These are phyloP conservation scores for Drosophila melanogaster DNA, from an alignment of 1,140 invertebrate species.

Conservation along the genomic window DNA sequence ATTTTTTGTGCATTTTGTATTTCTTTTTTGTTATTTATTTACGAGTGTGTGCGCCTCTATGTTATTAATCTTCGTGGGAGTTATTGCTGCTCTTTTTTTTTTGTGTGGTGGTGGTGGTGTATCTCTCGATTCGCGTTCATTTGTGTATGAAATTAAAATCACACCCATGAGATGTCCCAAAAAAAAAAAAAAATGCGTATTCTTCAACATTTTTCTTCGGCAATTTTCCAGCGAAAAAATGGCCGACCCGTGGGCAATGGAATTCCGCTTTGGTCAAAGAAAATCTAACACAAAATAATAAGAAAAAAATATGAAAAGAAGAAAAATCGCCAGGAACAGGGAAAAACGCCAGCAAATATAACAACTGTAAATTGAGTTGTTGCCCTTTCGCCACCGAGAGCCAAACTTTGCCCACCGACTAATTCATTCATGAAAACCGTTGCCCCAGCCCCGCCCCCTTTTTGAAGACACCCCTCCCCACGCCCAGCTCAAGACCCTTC, in stretches of 20 bases:
- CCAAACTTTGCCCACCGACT: constrained; percentile 73
- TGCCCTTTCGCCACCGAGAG: constrained; percentile 65
- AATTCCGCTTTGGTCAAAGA: constrained; percentile 41
- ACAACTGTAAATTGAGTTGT: constrained; percentile 82
- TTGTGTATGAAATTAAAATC: constrained; percentile 84
- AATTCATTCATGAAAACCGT: constrained; percentile 82
- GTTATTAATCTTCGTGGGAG: constrained; percentile 84
- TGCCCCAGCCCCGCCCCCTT: constrained; percentile 39
- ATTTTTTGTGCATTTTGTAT: constrained; percentile 77
- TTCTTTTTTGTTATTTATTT: constrained; percentile 71
- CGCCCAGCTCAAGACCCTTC: neutral
- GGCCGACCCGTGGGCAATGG: constrained; percentile 68
- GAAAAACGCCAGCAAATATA: constrained; percentile 23
- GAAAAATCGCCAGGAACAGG: constrained; percentile 26
- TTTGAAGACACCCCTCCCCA: neutral
- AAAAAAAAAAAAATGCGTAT: constrained; percentile 19
- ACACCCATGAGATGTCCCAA: constrained; percentile 78
- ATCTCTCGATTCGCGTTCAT: constrained; percentile 76
- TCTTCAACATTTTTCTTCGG: constrained; percentile 7
- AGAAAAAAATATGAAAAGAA: neutral
- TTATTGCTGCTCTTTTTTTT: constrained; percentile 61
- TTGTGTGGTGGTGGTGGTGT: neutral
- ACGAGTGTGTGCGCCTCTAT: constrained; percentile 44
- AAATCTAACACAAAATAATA: neutral
- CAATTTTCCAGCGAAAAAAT: constrained; percentile 41